Evolutionary conservation across 2,113 vertebrate genomes (phyloP), one percentile per base, ranked within the genome.

Genomic region (Pterocles orientalis): DNA sequence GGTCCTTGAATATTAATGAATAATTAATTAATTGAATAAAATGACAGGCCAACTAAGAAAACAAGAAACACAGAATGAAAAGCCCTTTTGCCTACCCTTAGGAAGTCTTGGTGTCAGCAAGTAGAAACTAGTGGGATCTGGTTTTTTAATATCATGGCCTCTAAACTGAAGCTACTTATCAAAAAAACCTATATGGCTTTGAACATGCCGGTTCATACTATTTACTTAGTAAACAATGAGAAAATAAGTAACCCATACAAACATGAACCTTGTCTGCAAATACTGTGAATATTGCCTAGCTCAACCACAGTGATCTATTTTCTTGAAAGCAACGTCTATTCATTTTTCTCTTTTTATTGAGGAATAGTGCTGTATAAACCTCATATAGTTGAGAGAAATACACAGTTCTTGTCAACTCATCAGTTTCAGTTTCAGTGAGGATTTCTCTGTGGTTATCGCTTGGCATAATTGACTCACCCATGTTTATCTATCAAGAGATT

Each of bases 201-300:
- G 96, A 97, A 98, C 92, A 96, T 95, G 94, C 97, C 90, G 81
- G 97, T 98, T 97, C 95, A 82, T 96, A 90, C 95, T 98, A 91
- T 98, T 98, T 96, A 95, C 98, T 97, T 96, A 96, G 98, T 95
- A 97, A 98, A 98, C 97, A 98, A 70, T 88, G 48, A 82, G 98
- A 96, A 92, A 98, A 98, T 98, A 95, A 98, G 97, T 98, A 98
- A 98, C 97, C 73, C 72, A 95, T 86, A 87, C 97, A 98, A 98
- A 98, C 96, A 97, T 97, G 97, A 97, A 98, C 97, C 97, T 98
- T 98, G 97, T 84, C 97, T 98, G 72, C 78, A 90, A 84, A 92
- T 92, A 91, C 12, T 81, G 79, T 85, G 94, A 93, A 70, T 88
- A 64, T 92, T 93, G 80, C 70, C 64, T 61, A 56, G 64, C 75